Base-by-base conservation (phyloP, 2,113 vertebrate genomes). In the Catharus fuscescens region DNA sequence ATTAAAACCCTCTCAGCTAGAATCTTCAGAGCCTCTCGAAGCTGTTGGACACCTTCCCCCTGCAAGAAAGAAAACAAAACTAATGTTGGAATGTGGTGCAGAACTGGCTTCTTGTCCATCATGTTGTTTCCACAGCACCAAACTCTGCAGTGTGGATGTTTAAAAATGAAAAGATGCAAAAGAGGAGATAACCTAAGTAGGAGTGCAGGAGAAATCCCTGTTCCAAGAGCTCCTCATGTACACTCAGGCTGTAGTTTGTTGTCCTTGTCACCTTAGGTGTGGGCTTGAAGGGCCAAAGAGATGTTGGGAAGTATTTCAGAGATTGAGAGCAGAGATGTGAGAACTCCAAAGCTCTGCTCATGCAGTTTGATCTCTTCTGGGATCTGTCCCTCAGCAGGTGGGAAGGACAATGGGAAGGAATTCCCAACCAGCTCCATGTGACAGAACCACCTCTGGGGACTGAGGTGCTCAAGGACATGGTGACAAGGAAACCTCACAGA, bases 11-110 rank as follows among this genome's bases (percentile, higher is more conserved):
- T 96, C 98, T 99, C 99, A 0, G 99, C 99, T 96, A 99, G 98
- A 97, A 99, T 99, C 98, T 99, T 99, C 97, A 99, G 97, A n/a
- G 99, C 99, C 92, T 99, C 99, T 79, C 99, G 98, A 87, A 99
- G 98, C 88, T 99, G 99, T 76, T 99, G 99, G n/a, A 99, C 97
- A 6, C 98, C 98, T 90, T 99, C 99, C 2, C 98, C 98, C 99
- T 99, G 88, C 14, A 48, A 65, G 65, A 83, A 38, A 61, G 60
- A 25, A 74, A 84, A 53, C 11, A 52, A 66, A 71, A 48, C 31
- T 5, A 24, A 57, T 44, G 18, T 64, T 66, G 38, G 56, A 15
- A 11, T 14, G 6, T 7, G 24, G 21, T 61, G 38, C 21, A 65
- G 61, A 57, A 26, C 1, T 38, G n/a, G 32, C 34, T 74, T 70